These are phyloP conservation scores for Ploceus nigricollis DNA, from an alignment of 2,113 vertebrate species.

Conservation along the genomic window DNA sequence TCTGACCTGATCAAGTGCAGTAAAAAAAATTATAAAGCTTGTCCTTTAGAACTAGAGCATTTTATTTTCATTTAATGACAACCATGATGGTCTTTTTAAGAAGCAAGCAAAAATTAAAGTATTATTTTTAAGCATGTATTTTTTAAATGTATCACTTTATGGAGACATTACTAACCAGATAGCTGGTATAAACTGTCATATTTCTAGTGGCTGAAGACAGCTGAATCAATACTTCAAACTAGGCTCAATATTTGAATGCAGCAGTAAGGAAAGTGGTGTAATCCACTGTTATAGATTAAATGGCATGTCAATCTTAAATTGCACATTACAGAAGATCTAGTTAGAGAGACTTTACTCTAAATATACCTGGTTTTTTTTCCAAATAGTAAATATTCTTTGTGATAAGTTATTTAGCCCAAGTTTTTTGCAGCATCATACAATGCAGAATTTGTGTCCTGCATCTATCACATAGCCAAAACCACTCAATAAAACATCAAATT, in stretches of 20 bases:
- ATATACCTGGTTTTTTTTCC: not conserved
- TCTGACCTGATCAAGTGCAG: not conserved
- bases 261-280: constrained; percentile 18
- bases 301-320: constrained; percentile 5
- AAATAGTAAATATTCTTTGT: not conserved
- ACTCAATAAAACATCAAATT: constrained; percentile 16
- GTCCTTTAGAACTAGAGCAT: not conserved
- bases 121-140: constrained; percentile 30
- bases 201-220: constrained; percentile 25
- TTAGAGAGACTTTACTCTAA: not conserved
- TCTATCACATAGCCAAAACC: not conserved
- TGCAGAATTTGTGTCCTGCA: not conserved
- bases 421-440: not conserved
- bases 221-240: constrained; percentile 40
- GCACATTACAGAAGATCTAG: not conserved
- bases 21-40: not conserved
- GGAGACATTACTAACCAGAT: constrained; percentile 48
- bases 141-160: constrained; percentile 38
- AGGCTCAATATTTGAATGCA: constrained; percentile 35
- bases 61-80: constrained; percentile 32
- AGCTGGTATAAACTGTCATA: constrained; percentile 27
- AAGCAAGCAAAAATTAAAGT: constrained; percentile 45
- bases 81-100: constrained; percentile 10
- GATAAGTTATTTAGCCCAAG: not conserved
- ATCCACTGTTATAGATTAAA: constrained; percentile 27